Percentiles rank a stretch among this genome's conserved stretches.
Conservation (phyloP, 1,140 invertebrate species). For the Drosophila azteca region DNA sequence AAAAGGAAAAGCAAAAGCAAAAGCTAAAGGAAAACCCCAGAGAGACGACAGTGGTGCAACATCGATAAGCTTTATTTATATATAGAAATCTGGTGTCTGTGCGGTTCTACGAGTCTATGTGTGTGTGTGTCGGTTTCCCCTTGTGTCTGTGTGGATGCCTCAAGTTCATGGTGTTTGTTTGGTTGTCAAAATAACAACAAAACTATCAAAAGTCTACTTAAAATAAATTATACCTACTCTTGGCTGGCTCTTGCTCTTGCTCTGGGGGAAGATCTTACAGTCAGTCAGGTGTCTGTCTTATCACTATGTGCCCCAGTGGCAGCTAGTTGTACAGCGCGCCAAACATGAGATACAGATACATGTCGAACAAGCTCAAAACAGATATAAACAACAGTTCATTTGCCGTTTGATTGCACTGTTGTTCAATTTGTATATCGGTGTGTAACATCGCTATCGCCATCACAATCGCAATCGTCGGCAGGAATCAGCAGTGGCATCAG, state of each 20-base stretch:
- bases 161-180: conserved; percentile 71
- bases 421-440: conserved; percentile 58
- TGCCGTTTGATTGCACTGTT: conserved; percentile 57
- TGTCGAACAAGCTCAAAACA: conserved; percentile 45
- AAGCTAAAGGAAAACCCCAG: conserved; percentile 12
- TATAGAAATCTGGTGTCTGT: conserved; percentile 7
- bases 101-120: conserved; percentile 11
- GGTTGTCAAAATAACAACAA: conserved; percentile 61
- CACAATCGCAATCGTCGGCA: neutral
- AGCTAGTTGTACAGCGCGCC: conserved; percentile 35
- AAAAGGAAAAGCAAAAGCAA: conserved; percentile 8
- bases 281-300: too few relatives aligned
- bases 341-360: conserved; percentile 60
- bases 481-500: conserved; percentile 11
- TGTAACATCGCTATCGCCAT: conserved; percentile 32
- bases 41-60: conserved; percentile 24
- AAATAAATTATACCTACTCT: conserved; percentile 23
- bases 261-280: too few relatives aligned
- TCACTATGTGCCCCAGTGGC: too few relatives aligned
- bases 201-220: conserved; percentile 8
- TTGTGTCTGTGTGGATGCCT: conserved; percentile 25
- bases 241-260: too few relatives aligned
- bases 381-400: conserved; percentile 39
- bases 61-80: conserved; percentile 39
- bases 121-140: neutral